Evolutionary conservation across 2,797 vertebrate genomes (phyloP).

Genomic region (Cichlasoma orientale): DNA sequence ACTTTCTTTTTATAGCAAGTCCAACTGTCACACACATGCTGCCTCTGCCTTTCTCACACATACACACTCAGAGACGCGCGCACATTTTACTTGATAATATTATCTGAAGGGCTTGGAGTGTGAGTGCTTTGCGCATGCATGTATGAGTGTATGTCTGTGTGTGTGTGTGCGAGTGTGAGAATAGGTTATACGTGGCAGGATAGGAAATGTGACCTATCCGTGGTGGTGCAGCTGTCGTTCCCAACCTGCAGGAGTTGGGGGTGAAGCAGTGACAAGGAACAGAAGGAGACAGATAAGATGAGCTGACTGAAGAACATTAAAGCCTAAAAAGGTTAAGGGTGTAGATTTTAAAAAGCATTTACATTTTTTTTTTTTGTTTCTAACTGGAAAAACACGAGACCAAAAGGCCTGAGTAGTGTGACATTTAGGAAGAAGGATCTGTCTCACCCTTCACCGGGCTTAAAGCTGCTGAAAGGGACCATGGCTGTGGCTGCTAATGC

Average conservation of each 20-base stretch:
- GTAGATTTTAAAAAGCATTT: background rate
- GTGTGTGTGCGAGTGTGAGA: slow-evolving; percentile 26
- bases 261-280: slow-evolving; percentile 28
- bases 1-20: slow-evolving; percentile 66
- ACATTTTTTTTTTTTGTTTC: background rate
- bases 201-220: slow-evolving; percentile 85
- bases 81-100: slow-evolving; percentile 48
- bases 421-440: slow-evolving; percentile 43
- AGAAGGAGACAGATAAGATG: slow-evolving; percentile 21
- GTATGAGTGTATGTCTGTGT: slow-evolving; percentile 20
- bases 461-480: slow-evolving; percentile 55
- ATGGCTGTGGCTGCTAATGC: slow-evolving; percentile 70
- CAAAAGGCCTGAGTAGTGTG: slow-evolving; percentile 42
- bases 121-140: background rate
- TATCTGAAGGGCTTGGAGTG: slow-evolving; percentile 49
- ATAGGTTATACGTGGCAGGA: slow-evolving; percentile 60
- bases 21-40: slow-evolving; percentile 45
- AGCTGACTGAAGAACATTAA: slow-evolving; percentile 20
- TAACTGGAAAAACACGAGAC: background rate
- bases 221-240: slow-evolving; percentile 84
- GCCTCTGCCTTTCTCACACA: slow-evolving; percentile 23
- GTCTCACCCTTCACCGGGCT: slow-evolving; percentile 18
- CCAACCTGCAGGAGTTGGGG: slow-evolving; percentile 62
- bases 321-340: slow-evolving; percentile 22
- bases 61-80: background rate